phyloP scores from a whole-genome alignment of 2,797 vertebrate genomes.

The Galaxias olidus region DNA sequence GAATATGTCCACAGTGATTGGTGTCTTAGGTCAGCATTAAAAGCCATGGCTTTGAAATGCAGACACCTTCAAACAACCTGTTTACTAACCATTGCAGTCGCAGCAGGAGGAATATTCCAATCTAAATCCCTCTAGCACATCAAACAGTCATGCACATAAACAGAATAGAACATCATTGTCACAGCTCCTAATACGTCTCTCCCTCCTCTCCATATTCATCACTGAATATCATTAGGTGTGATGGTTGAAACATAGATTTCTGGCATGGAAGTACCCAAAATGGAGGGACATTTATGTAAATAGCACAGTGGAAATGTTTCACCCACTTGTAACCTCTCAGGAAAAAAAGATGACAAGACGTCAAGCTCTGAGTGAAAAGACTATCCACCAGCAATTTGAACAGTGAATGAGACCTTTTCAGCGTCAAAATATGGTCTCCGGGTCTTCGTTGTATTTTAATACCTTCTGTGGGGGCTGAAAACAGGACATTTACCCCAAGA shows the following conservation, averaged over 20 bases:
- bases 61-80: not conserved
- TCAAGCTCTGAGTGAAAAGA: conserved; percentile 44
- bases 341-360: conserved; percentile 42
- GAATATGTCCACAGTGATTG: conserved; percentile 35
- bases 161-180: conserved; percentile 11
- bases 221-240: conserved; percentile 5
- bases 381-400: conserved; percentile 26
- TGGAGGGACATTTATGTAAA: conserved; percentile 8
- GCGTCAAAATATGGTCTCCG: too few relatives aligned
- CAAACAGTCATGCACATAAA: conserved; percentile 18
- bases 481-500: conserved; percentile 4
- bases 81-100: not conserved
- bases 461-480: too few relatives aligned
- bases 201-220: conserved; percentile 7
- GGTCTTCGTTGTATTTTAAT: too few relatives aligned
- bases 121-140: not conserved
- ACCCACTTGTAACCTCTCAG: conserved; percentile 13
- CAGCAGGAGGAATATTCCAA: conserved; percentile 4
- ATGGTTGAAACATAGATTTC: conserved; percentile 12
- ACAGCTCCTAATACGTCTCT: conserved; percentile 8
- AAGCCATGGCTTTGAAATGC: conserved; percentile 33
- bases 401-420: conserved; percentile 13
- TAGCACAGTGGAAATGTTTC: conserved; percentile 12
- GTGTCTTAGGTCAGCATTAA: conserved; percentile 40
- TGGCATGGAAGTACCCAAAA: conserved; percentile 7